Evolutionary conservation across 2,113 vertebrate species (phyloP).

Genomic region (Mustela lutreola): DNA sequence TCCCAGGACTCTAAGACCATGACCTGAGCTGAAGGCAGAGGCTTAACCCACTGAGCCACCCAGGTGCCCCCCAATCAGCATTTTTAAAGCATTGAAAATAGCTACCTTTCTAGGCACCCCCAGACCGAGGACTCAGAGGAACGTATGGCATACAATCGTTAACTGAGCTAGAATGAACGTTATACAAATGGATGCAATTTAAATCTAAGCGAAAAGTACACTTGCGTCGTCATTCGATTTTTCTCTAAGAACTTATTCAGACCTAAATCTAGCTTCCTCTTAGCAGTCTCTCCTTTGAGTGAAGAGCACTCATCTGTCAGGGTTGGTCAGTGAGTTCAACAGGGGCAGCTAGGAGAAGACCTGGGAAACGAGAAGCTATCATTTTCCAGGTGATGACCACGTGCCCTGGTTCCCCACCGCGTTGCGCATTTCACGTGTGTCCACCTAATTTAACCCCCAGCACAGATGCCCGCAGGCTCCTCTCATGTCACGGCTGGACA

Average conservation of each 20-base stretch:
- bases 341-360: neutral
- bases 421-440: neutral
- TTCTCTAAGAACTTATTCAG: neutral
- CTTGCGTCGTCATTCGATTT: neutral
- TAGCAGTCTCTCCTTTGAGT: neutral
- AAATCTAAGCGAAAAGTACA: conserved; percentile 10
- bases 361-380: neutral
- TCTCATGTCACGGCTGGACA: neutral
- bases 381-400: neutral
- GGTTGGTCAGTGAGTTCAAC: neutral
- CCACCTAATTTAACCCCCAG: neutral
- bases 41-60: neutral
- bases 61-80: neutral
- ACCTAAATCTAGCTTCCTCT: neutral
- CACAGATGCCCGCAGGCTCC: neutral
- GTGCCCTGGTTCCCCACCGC: neutral
- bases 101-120: neutral
- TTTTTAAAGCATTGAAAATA: neutral
- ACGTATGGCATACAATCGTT: neutral
- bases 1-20: neutral
- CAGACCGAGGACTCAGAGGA: neutral
- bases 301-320: neutral
- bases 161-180: neutral
- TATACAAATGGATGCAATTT: neutral
- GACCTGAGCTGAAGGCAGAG: neutral